phyloP scores from a whole-genome alignment of 2,113 vertebrate species.

The Otus sunia region DNA sequence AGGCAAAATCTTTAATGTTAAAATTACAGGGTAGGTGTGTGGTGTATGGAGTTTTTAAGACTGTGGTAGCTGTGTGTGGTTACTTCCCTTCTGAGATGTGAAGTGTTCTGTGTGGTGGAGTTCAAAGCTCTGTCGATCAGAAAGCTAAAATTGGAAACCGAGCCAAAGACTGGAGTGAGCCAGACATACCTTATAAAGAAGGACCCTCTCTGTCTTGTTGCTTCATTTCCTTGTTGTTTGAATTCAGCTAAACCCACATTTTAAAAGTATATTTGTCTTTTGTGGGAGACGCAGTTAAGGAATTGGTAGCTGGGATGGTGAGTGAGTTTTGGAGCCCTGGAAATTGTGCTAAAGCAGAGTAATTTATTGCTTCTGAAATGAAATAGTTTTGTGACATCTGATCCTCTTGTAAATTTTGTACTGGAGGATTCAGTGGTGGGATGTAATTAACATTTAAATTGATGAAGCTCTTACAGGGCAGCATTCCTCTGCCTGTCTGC shows the following conservation, averaged over 20 bases:
- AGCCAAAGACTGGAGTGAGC: background rate
- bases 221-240: background rate
- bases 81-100: background rate
- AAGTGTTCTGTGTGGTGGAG: background rate
- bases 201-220: background rate
- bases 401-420: background rate
- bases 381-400: background rate
- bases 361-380: background rate
- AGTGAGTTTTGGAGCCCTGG: background rate
- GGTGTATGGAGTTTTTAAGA: background rate
- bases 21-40: background rate
- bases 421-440: background rate
- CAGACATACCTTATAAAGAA: background rate
- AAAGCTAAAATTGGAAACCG: background rate
- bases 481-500: background rate
- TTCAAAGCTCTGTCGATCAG: background rate
- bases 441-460: background rate
- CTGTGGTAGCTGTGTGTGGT: background rate
- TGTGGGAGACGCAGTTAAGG: background rate
- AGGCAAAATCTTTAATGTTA: background rate
- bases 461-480: background rate
- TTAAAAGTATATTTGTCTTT: background rate
- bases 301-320: background rate
- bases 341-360: background rate
- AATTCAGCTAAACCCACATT: background rate